These are phyloP conservation scores for Philaethria dido DNA, from an alignment of 2,888 invertebrate genomes.

Conservation along the genomic window DNA sequence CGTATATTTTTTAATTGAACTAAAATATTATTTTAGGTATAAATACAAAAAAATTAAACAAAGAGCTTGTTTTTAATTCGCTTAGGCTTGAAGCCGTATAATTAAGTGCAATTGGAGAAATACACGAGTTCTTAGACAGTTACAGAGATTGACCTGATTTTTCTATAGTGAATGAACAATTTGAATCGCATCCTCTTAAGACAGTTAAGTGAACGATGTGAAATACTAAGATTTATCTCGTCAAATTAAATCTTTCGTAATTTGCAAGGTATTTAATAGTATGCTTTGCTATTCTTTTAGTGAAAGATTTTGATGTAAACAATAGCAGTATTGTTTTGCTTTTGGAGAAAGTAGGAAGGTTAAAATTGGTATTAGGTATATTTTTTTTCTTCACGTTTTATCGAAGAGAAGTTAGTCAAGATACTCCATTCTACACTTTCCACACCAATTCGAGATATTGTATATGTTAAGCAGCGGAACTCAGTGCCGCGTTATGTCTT, in stretches of 20 bases:
- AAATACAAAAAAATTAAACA: too few species aligned
- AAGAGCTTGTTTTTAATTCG: neutral
- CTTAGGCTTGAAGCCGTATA: neutral
- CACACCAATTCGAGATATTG: too few species aligned
- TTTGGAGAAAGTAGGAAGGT: too few species aligned
- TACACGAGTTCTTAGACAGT: neutral
- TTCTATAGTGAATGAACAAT: neutral
- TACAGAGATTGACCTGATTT: neutral
- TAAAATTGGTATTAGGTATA: too few species aligned
- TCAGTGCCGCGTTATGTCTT: too few species aligned
- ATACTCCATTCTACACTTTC: too few species aligned
- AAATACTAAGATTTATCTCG: conserved; percentile 11
- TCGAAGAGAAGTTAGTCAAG: too few species aligned
- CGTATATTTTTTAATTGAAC: too few species aligned
- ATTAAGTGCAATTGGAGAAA: conserved; percentile 5
- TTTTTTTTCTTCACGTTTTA: too few species aligned
- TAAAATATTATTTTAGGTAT: too few species aligned
- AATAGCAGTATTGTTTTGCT: neutral
- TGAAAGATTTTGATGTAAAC: neutral
- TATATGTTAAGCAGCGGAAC: too few species aligned
- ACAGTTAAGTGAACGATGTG: neutral
- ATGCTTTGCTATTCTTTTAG: neutral
- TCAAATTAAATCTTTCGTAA: conserved; percentile 1
- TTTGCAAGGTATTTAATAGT: neutral
- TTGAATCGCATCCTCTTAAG: neutral